Evolutionary conservation across 2,797 vertebrate genomes (phyloP), one percentile per base, ranked within the genome.

Genomic region (Oreochromis mossambicus): DNA sequence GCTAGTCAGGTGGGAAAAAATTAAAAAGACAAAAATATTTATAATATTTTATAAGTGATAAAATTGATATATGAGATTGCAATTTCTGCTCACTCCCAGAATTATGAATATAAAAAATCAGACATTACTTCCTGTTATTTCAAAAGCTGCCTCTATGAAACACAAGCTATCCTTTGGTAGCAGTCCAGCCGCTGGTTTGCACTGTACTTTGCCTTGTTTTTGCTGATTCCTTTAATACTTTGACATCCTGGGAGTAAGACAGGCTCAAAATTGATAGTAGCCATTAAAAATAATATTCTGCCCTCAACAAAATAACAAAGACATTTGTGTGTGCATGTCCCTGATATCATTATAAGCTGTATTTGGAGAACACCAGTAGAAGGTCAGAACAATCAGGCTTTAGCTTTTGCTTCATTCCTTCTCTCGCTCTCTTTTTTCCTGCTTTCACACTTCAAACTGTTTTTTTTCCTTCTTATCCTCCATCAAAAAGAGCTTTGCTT

Each of bases 401-500:
- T 80, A 77, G 32, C 52, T 76, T 82, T 81, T 7, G 61, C 51
- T 78, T 82, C 50, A 52, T 56, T 77, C 50, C 38, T 26, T 79
- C 68, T 58, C 17, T 41, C 32, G 36, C 38, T 70, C 38, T 70
- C 41, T 70, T 26, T 46, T 70, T 70, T 46, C 14, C 9, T 1
- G 1, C 43, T 73, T 73, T 78, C 80, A 52, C 17, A 70, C n/a
- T 43, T 76, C 78, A 52, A 13, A 41, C 13, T 21, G 8, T 82
- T 78, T 50, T 11, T 11, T 21, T 38, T 86, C 38, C 63, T 14
- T 61, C 73, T 78, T 61, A 15, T 80, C 32, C 77, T 75, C 61
- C 81, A 86, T 89, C 41, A 84, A 85, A 87, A 78, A 66, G 58
- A 78, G 52, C 32, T 73, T 75, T 58, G n/a, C 85, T 91, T 80